These are phyloP conservation scores for Telmatherina bonti DNA, from an alignment of 2,797 vertebrate species.

Conservation along the genomic window DNA sequence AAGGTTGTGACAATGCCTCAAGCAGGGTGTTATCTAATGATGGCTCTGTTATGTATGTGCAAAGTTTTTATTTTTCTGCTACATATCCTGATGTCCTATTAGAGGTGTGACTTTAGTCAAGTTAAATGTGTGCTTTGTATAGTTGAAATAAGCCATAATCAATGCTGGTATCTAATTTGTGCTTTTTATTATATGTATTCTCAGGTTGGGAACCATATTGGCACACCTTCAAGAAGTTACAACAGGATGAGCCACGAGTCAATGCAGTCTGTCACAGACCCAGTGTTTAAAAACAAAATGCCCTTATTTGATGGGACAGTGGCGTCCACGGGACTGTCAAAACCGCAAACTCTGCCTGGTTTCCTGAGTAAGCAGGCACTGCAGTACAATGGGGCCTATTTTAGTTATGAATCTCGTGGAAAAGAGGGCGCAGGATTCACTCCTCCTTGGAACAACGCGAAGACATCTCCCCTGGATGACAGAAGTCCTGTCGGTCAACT, in stretches of 20 bases:
- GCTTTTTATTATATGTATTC: slow-evolving; percentile 1
- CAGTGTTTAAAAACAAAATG: slow-evolving; percentile 82
- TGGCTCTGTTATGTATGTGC: neutral
- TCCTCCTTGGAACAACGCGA: slow-evolving; percentile 76
- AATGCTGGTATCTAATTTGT: slow-evolving; percentile 23
- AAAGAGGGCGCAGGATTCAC: slow-evolving; percentile 70
- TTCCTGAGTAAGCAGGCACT: slow-evolving; percentile 70
- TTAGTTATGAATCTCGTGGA: slow-evolving; percentile 79
- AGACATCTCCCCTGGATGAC: slow-evolving; percentile 66
- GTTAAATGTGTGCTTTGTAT: neutral
- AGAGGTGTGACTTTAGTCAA: neutral
- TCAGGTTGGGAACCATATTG: slow-evolving; percentile 63
- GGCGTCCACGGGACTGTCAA: slow-evolving; percentile 65
- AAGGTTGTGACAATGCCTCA: slow-evolving; percentile 21
- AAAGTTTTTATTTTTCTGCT: slow-evolving; percentile 8
- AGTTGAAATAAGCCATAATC: neutral
- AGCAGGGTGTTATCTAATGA: slow-evolving; percentile 7
- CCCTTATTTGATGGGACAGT: slow-evolving; percentile 80
- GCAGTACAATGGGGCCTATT: slow-evolving; percentile 85
- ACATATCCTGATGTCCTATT: neutral
- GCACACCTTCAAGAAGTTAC: slow-evolving; percentile 37
- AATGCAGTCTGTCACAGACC: slow-evolving; percentile 71
- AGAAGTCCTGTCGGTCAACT: slow-evolving; percentile 73
- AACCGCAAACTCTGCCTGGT: slow-evolving; percentile 64
- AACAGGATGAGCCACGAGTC: slow-evolving; percentile 85